Evolutionary conservation across 2,797 vertebrate species (phyloP).

Genomic region (Ctenopoma kingsleyae): DNA sequence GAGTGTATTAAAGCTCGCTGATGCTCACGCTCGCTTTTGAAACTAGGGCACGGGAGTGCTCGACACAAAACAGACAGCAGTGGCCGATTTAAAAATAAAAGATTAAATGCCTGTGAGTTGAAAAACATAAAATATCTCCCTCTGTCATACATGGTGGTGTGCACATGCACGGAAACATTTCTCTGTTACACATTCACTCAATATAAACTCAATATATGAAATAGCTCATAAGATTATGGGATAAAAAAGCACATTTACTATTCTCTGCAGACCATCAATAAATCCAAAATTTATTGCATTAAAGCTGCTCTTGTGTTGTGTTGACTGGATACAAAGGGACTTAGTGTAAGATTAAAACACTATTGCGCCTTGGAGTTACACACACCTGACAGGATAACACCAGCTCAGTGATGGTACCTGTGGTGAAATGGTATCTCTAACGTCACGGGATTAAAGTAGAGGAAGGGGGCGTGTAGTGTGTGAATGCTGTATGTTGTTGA

Average conservation of each 20-base stretch:
- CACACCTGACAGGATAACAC: constrained; percentile 55
- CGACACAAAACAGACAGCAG: constrained; percentile 75
- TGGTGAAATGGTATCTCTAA: constrained; percentile 42
- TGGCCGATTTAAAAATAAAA: constrained; percentile 86
- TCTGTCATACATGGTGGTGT: constrained; percentile 36
- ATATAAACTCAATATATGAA: constrained; percentile 36
- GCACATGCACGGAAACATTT: constrained; percentile 17
- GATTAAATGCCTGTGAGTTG: constrained; percentile 81
- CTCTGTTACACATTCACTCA: constrained; percentile 28
- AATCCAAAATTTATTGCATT: constrained; percentile 55
- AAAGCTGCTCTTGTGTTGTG: constrained; percentile 40
- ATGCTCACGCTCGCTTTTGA: constrained; percentile 76
- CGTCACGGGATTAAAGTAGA: constrained; percentile 71
- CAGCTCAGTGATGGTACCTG: constrained; percentile 36
- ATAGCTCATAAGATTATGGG: constrained; percentile 39
- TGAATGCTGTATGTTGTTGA: neutral
- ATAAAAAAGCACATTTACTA: constrained; percentile 25
- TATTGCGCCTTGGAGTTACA: constrained; percentile 16
- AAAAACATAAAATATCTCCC: constrained; percentile 69
- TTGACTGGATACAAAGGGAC: constrained; percentile 41
- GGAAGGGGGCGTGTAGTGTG: constrained; percentile 35
- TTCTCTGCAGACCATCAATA: constrained; percentile 41
- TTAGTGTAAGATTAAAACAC: constrained; percentile 55
- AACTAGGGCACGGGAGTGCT: constrained; percentile 82
- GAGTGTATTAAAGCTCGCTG: constrained; percentile 70